Evolutionary conservation across 2,797 vertebrate species (phyloP), one percentile per base, ranked within the genome.

Genomic region (Cygnus olor): DNA sequence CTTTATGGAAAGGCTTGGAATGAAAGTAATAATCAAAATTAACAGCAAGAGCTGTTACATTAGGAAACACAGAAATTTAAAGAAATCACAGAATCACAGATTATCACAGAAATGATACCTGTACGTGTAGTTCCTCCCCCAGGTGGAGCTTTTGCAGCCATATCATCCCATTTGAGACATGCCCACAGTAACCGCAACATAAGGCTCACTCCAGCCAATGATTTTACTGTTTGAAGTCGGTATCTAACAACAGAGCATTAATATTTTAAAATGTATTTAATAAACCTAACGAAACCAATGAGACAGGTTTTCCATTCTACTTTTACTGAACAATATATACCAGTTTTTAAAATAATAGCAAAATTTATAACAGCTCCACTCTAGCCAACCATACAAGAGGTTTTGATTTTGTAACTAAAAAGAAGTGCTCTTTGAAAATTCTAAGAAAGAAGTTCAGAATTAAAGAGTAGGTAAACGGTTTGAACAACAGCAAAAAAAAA

Each of bases 121-220:
- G 99, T 99, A 54, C 99, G 98, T 0, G 99, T 99, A 34, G 98
- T 99, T 80, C 99, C 99, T 9, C 98, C 98, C 44, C 98, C 98
- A 24, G 99, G 98, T 5, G 99, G 99, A 6, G 99, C 99, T 97
- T 99, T 99, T 71, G 99, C 98, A 3, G 99, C 99, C 99, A 99
- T 99, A 96, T 99, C 99, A 66, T 99, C 99, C 99, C 99, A 99
- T 76, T 99, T 98, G 91, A 99, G 98, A 95, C 98, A 99, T 6
- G 99, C 99, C 99, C 99, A 99, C 56, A 99, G 96, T 22, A 99
- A 98, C 53, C 99, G 98, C 88, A 99, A 94, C 99, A 99, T 99
- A 53, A 99, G 98, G 97, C 99, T 99, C 95, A 99, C 99, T 65
- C 99, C 99, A 7, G 99, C 99, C 96, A 99, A 96, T 24, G 99